Percentiles rank a stretch among this genome's conserved stretches.
Evolutionary conservation across 1,140 invertebrate genomes (phyloP).

Genomic region (Ylistrum balloti): DNA sequence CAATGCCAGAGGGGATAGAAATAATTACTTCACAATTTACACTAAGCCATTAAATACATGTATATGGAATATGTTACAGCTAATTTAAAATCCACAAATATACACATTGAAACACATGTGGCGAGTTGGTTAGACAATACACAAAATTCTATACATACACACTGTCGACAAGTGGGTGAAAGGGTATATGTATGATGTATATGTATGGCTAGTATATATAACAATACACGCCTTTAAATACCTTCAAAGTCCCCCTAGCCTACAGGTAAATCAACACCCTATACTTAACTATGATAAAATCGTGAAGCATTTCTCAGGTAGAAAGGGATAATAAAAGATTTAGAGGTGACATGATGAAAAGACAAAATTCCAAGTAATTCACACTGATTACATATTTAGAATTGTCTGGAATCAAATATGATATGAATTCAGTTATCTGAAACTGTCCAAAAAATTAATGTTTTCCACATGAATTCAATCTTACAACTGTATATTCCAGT

Average conservation of each 20-base stretch:
- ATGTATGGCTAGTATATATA: neutral
- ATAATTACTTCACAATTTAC: neutral
- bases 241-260: neutral
- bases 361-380: conserved; percentile 33
- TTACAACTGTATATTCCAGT: neutral
- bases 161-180: conserved; percentile 13
- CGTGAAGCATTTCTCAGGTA: neutral
- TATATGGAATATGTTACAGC: conserved; percentile 10
- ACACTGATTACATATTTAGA: neutral
- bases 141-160: conserved; percentile 40
- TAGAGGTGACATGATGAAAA: neutral
- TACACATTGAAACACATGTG: neutral
- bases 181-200: conserved; percentile 8
- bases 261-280: conserved; percentile 33
- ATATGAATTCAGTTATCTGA: neutral
- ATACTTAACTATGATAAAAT: conserved; percentile 33
- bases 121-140: neutral
- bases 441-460: neutral
- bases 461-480: neutral
- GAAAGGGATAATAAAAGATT: conserved; percentile 18
- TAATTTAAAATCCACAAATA: neutral
- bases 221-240: conserved; percentile 13
- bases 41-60: conserved; percentile 3
- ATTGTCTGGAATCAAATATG: neutral
- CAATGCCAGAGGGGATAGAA: neutral